Base-by-base conservation (phyloP, 2,113 vertebrate species). In the Salminus brasiliensis region DNA sequence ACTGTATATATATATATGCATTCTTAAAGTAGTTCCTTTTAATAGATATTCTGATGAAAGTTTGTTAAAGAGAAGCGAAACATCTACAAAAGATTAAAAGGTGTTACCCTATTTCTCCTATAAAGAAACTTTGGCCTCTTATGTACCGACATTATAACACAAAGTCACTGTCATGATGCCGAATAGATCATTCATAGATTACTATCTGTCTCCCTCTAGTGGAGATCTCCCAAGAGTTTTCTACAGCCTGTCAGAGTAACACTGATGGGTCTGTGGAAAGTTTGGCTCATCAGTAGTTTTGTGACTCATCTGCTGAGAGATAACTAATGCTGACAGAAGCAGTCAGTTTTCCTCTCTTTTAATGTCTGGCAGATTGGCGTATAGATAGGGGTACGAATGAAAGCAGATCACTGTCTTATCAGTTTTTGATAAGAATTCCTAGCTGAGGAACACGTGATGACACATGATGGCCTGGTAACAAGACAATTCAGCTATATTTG, bases 141-240 rank as follows among this genome's bases (percentile, higher is more conserved):
- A n/a, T n/a, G n/a, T n/a, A n/a, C n/a, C n/a, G n/a, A n/a, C n/a
- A n/a, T n/a, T n/a, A n/a, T n/a, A n/a, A n/a, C n/a, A n/a, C n/a
- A n/a, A n/a, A n/a, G n/a, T n/a, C n/a, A n/a, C n/a, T n/a, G n/a
- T n/a, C n/a, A n/a, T n/a, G n/a, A n/a, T n/a, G n/a, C n/a, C n/a
- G n/a, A n/a, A n/a, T n/a, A n/a, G n/a, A n/a, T n/a, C n/a, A n/a
- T n/a, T n/a, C n/a, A n/a, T 39, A 29, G 23, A 16, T 4, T 67
- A 76, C n/a, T 69, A 27, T 69, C 27, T 78, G 68, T 53, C 68
- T 65, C 77, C 77, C 69, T 65, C 77, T 72, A 79, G 77, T 72
- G 77, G 68, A 55, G 11, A 65, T 25, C 23, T 53, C 25, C 18
- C 32, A 15, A 25, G n/a, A 57, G 0, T 32, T 53, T 63, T 18